A percentile compares a stretch with the other conserved stretches of the same genome.
These are phyloP conservation scores for Leucozona laternaria DNA, from an alignment of 2,888 invertebrate species.

Conservation along the genomic window DNA sequence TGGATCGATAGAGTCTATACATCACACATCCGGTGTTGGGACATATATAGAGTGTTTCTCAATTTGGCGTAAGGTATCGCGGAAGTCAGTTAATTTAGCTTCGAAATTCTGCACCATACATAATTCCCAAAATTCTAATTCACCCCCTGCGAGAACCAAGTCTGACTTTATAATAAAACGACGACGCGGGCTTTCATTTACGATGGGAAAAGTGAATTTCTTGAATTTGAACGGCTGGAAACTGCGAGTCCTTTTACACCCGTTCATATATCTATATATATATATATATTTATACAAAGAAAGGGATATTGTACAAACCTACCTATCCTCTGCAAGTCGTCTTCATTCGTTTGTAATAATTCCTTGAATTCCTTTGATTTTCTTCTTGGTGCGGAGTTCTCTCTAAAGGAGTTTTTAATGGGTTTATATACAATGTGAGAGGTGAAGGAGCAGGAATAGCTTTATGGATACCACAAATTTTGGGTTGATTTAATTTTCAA, in stretches of 20 bases:
- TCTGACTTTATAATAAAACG: conserved; percentile 55
- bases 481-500: conserved; percentile 74
- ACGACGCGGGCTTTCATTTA: conserved; percentile 36
- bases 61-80: conserved; percentile 58
- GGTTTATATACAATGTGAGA: conserved; percentile 23
- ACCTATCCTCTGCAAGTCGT: conserved; percentile 43
- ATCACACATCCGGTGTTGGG: conserved; percentile 66
- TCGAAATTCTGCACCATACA: conserved; percentile 34
- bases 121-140: conserved; percentile 17
- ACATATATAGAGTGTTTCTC: conserved; percentile 4
- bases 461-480: conserved; percentile 72
- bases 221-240: conserved; percentile 51
- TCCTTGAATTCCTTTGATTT: conserved; percentile 75
- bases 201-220: conserved; percentile 35
- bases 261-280: conserved; percentile 22
- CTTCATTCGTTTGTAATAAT: conserved; percentile 71
- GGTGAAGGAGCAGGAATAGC: conserved; percentile 23
- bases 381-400: conserved; percentile 68
- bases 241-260: conserved; percentile 51
- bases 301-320: conserved; percentile 6
- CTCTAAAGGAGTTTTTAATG: conserved; percentile 64
- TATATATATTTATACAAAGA: neutral
- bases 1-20: conserved; percentile 68
- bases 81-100: conserved; percentile 70
- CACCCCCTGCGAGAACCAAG: conserved; percentile 10